Base-by-base conservation (phyloP, 2,888 invertebrate species). In the Cyclophora albipunctata region DNA sequence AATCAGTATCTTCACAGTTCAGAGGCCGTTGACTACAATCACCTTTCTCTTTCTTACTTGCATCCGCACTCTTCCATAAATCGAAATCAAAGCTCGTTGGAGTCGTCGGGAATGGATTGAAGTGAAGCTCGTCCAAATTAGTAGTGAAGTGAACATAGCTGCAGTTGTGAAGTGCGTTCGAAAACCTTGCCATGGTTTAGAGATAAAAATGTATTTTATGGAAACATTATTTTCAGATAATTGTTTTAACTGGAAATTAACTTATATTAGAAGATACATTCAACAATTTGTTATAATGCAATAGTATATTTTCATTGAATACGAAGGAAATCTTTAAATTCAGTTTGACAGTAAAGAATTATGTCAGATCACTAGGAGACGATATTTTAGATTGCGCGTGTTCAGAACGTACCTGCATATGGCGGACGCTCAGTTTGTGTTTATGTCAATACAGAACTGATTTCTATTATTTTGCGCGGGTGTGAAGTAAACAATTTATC, bases 21-120 rank as follows among this genome's bases (percentile, higher is more conserved):
- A 74, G 81, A 84, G 86, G 86, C 77, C 86, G 84, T 85, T 87
- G 86, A 87, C 87, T 82, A 84, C 74, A 75, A 78, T 71, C 61
- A 50, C 59, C 67, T 64, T 58, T 81, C 84, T 65, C 73, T 75
- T 73, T 84, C 74, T 61, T 71, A 62, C 81, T 58, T 72, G 62
- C 69, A 68, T 74, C 84, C 69, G 74, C 65, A 84, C 88, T 87
- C 85, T 84, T 87, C 86, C 79, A 73, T 87, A 83, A 88, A 88
- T 88, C 87, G 88, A 88, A 88, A 87, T 88, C 87, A 86, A 88
- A 86, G 86, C 88, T 87, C 87, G 81, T 84, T 81, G 84, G 77
- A 80, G 81, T 85, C 62, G 67, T 55, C 68, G 66, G 52, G 67
- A 57, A 54, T 61, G 54, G 49, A 73, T 57, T 45, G 52, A 55